These are phyloP conservation scores for Tenualosa thibaudeaui DNA, from an alignment of 2,797 vertebrate genomes.

Conservation along the genomic window DNA sequence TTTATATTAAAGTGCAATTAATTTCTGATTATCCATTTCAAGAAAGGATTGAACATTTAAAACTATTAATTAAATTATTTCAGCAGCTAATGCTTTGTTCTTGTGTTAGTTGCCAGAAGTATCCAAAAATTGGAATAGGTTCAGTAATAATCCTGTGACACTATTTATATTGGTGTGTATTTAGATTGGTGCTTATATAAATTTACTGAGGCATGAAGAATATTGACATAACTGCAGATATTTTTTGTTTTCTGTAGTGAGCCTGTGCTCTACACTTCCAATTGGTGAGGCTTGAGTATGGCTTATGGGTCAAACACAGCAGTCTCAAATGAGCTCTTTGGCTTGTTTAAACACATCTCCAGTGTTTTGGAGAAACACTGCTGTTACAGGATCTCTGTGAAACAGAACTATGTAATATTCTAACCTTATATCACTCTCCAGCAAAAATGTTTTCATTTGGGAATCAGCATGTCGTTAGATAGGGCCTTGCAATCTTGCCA, in stretches of 20 bases:
- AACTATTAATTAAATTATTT: neutral
- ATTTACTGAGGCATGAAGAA: neutral
- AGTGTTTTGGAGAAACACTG: slow-evolving; percentile 39
- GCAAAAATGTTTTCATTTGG: slow-evolving; percentile 37
- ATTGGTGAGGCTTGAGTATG: neutral
- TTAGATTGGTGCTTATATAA: neutral
- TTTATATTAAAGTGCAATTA: neutral
- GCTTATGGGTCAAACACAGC: slow-evolving; percentile 35
- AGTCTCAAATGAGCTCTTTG: slow-evolving; percentile 45
- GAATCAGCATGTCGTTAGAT: slow-evolving; percentile 27
- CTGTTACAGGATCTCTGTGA: neutral
- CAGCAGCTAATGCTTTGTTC: neutral
- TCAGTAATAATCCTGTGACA: neutral
- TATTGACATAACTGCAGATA: neutral
- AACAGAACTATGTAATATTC: slow-evolving; percentile 3
- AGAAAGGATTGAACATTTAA: neutral
- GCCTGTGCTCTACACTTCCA: too few relatives aligned
- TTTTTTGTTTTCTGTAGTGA: too few relatives aligned
- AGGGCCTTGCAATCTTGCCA: slow-evolving; percentile 17
- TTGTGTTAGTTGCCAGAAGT: neutral
- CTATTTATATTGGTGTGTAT: neutral
- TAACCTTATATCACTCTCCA: slow-evolving; percentile 13
- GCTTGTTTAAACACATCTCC: slow-evolving; percentile 43
- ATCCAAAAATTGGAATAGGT: neutral
- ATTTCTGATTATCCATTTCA: neutral